Percentiles rank a stretch among this genome's conserved stretches.
These are phyloP conservation scores for Eulemur macaco DNA, from an alignment of 2,113 vertebrate genomes.

Conservation along the genomic window DNA sequence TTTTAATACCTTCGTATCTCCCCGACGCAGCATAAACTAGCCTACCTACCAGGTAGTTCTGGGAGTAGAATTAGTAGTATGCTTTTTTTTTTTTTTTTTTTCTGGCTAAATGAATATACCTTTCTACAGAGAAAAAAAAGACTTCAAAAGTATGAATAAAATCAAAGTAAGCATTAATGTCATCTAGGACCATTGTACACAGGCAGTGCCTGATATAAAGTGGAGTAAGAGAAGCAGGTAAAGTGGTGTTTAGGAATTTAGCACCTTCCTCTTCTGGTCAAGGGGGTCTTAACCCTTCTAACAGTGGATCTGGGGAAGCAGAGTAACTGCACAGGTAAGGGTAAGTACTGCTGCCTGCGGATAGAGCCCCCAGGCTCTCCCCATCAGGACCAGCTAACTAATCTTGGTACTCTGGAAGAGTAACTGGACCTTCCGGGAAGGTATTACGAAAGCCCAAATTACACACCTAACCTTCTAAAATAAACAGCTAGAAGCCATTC, in stretches of 20 bases:
- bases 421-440: neutral
- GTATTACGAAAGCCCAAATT: neutral
- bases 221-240: neutral
- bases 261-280: neutral
- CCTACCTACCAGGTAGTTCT: neutral
- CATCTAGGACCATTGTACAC: neutral
- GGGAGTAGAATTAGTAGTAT: neutral
- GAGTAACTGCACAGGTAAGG: rapidly evolving
- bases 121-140: neutral
- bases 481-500: neutral
- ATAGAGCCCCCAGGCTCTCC: neutral
- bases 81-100: neutral
- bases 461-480: neutral
- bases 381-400: neutral
- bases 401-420: neutral
- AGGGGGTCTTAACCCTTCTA: neutral
- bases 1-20: neutral
- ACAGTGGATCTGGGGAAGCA: neutral
- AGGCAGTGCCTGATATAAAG: neutral
- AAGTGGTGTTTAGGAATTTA: neutral
- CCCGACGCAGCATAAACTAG: neutral
- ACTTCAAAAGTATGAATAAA: neutral
- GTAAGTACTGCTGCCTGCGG: too few species aligned
- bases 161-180: neutral
- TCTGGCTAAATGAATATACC: neutral